Base-by-base conservation (phyloP, 2,797 vertebrate genomes). In the Valencia hispanica region DNA sequence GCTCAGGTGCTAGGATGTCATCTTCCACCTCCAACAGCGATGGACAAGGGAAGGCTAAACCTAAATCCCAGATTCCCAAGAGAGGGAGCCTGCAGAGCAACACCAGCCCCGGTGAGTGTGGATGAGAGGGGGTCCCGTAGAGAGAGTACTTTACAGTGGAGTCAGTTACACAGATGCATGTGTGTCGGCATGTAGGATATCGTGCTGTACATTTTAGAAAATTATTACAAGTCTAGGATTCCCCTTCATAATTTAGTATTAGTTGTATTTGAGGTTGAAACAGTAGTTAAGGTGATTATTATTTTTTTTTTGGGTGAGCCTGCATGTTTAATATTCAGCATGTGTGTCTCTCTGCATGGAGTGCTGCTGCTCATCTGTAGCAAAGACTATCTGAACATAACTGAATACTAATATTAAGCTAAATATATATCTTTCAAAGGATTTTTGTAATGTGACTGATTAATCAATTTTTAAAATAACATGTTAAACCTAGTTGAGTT, bases 51-150 rank as follows among this genome's bases (percentile, higher is more conserved):
- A 94, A 92, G 72, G 73, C 82, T 72, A 93, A 92, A 82, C 77
- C 91, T 87, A 96, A 93, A 89, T 94, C 91, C 27, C 91, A 93
- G 71, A 94, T 96, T 88, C 93, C 92, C 86, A 97, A 97, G 93
- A 95, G 96, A 88, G 95, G 94, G 79, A 96, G 95, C 86, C 91
- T 96, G 83, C 96, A 97, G 92, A 94, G 93, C 87, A 91, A 94
- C 78, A 89, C 88, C 89, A 93, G 94, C 76, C 91, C 96, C 82
- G 96, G 97, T 97, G 95, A 97, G 96, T 94, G 81, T 84, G 50
- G 25, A 71, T 22, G 66, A 20, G 72, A 59, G 68, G 47, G 81
- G 51, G 69, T 86, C 84, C 85, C 70, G 39, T 70, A 34, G 39
- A 83, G 43, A 70, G 53, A 81, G 34, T n/a, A 41, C 2, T 25